These are phyloP conservation scores for Sardinella longiceps DNA, from an alignment of 2,797 vertebrate species.

Conservation along the genomic window DNA sequence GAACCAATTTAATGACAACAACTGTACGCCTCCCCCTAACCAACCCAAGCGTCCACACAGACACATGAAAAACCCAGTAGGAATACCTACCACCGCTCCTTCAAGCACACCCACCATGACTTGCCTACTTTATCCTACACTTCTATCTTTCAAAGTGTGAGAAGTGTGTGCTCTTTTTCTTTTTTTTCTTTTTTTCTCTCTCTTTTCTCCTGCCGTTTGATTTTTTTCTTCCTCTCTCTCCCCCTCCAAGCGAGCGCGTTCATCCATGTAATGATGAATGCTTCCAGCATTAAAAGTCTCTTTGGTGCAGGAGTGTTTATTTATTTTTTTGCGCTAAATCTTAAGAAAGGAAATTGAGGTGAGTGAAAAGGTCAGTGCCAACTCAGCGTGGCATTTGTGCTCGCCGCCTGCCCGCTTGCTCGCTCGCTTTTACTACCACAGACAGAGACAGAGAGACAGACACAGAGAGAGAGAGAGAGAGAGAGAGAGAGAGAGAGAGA, in stretches of 20 bases:
- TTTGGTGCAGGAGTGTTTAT: constrained; percentile 3
- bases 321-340: constrained; percentile 13
- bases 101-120: neutral
- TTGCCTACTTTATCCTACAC: neutral
- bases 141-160: neutral
- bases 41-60: neutral
- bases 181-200: neutral
- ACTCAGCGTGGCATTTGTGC: constrained; percentile 23
- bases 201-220: neutral
- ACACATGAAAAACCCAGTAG: too few species aligned
- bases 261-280: constrained; percentile 22
- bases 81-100: neutral
- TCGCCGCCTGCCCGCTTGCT: neutral
- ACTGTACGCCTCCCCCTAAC: neutral
- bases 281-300: constrained; percentile 9
- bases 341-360: constrained; percentile 21
- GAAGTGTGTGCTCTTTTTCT: neutral
- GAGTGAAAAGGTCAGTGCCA: constrained; percentile 19
- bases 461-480: too few species aligned
- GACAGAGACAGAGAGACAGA: neutral
- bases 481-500: neutral
- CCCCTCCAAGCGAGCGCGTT: neutral
- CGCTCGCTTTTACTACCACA: neutral
- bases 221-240: neutral
- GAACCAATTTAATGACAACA: neutral